Percentiles rank a stretch among this genome's conserved stretches.
These are phyloP conservation scores for Pararge aegeria DNA, from an alignment of 1,140 invertebrate genomes.

Conservation along the genomic window DNA sequence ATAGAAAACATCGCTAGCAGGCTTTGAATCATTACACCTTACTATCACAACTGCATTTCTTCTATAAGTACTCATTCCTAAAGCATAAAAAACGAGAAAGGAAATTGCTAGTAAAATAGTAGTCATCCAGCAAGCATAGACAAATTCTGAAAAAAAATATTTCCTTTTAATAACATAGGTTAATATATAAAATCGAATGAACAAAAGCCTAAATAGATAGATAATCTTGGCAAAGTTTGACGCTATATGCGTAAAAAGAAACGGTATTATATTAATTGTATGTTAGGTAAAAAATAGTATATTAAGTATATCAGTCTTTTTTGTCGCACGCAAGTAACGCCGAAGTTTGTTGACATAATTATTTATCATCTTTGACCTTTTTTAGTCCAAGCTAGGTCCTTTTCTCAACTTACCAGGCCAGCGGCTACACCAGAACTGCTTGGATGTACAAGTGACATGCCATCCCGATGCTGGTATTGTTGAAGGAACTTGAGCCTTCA, in stretches of 20 bases:
- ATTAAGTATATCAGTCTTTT: too few species aligned
- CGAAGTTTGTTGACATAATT: too few species aligned
- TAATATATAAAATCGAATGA: too few species aligned
- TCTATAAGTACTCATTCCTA: constrained; percentile 50
- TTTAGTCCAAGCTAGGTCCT: too few species aligned
- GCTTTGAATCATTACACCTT: constrained; percentile 50
- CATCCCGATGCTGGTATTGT: constrained; percentile 30
- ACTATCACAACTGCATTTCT: constrained; percentile 46
- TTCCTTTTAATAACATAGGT: constrained; percentile 5
- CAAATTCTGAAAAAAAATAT: constrained; percentile 54
- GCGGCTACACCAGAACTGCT: constrained; percentile 45
- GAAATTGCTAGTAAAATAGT: constrained; percentile 54
- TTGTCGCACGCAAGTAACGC: too few species aligned
- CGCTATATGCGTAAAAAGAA: too few species aligned
- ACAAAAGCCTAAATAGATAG: too few species aligned
- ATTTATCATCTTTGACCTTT: too few species aligned
- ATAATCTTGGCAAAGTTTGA: too few species aligned
- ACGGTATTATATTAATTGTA: too few species aligned
- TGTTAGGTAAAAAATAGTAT: too few species aligned
- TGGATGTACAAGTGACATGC: constrained; percentile 44
- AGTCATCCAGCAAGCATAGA: constrained; percentile 67
- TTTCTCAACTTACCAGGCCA: constrained; percentile 48
- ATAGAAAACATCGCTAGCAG: constrained; percentile 50
- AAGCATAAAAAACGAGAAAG: constrained; percentile 54
- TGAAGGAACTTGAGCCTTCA: background rate